Percentiles rank a stretch among this genome's conserved stretches.
Evolutionary conservation across 2,888 invertebrate genomes (phyloP).

Genomic region (Pardosa pseudoannulata): DNA sequence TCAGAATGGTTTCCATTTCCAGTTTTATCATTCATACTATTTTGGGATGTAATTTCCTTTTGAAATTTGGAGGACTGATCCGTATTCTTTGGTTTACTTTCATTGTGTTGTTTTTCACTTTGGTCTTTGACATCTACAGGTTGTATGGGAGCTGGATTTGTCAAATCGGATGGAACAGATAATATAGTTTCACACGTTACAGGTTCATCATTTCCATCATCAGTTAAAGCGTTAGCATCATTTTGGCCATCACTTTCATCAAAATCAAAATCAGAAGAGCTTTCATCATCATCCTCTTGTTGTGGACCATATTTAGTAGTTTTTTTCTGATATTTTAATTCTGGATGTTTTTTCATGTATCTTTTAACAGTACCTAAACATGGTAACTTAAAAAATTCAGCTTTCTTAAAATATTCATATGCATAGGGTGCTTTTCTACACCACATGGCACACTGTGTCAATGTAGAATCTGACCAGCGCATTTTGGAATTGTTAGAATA

Average conservation of each 20-base stretch:
- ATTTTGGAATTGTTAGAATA: slow-evolving; percentile 49
- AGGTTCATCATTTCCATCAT: slow-evolving; percentile 8
- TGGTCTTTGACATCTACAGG: neutral
- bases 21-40: neutral
- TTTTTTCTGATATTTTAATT: slow-evolving; percentile 38
- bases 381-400: slow-evolving; percentile 58
- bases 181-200: slow-evolving; percentile 16
- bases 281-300: slow-evolving; percentile 37
- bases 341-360: slow-evolving; percentile 62
- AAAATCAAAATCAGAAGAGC: slow-evolving; percentile 68
- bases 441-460: slow-evolving; percentile 66
- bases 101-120: neutral
- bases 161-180: neutral
- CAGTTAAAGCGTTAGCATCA: slow-evolving; percentile 5
- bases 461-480: slow-evolving; percentile 64
- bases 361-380: slow-evolving; percentile 59
- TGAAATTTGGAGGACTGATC: neutral
- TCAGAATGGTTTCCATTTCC: neutral
- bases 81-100: neutral
- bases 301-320: neutral
- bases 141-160: neutral
- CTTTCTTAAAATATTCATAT: slow-evolving; percentile 69
- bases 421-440: slow-evolving; percentile 67
- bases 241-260: slow-evolving; percentile 47
- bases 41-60: neutral